A percentile compares a stretch with the other conserved stretches of the same genome.
phyloP scores from a whole-genome alignment of 2,797 vertebrate genomes.

The Austrolebias charrua region DNA sequence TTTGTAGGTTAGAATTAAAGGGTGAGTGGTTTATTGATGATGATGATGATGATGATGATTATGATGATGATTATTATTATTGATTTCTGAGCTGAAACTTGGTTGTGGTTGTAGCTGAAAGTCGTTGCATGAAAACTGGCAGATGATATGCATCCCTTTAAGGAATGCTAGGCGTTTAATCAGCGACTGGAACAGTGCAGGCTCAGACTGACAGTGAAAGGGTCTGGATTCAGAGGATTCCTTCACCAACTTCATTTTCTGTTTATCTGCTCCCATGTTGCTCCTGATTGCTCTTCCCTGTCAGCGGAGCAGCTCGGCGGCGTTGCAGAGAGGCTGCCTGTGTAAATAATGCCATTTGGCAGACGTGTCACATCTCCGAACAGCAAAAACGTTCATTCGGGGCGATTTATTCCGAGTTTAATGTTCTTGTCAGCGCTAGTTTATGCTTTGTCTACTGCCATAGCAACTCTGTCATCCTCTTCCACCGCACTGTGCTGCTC shows the following conservation, averaged over 20 bases:
- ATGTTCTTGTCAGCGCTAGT: constrained; percentile 59
- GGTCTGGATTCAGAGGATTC: constrained; percentile 14
- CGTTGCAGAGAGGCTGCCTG: constrained; percentile 27
- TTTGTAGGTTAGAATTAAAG: no score
- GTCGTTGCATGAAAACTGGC: constrained; percentile 29
- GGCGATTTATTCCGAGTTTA: constrained; percentile 61
- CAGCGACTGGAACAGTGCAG: not conserved
- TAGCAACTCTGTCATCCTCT: constrained; percentile 33
- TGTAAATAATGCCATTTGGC: constrained; percentile 62
- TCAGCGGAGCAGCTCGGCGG: constrained; percentile 39
- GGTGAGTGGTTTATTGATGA: no score
- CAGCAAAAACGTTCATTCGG: constrained; percentile 52
- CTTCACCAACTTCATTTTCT: constrained; percentile 1
- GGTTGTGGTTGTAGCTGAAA: no score
- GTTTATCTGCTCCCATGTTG: constrained; percentile 28
- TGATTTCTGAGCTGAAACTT: no score
- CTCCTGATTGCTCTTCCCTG: constrained; percentile 48
- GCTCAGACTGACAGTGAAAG: not conserved
- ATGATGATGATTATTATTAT: no score
- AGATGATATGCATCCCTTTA: not conserved
- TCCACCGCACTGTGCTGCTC: constrained; percentile 14
- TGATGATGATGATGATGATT: no score
- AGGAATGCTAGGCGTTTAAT: no score
- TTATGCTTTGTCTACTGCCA: constrained; percentile 39
- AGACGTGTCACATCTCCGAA: constrained; percentile 48